phyloP scores from a whole-genome alignment of 2,888 invertebrate species.

The Rhagophthalmus giganteus region DNA sequence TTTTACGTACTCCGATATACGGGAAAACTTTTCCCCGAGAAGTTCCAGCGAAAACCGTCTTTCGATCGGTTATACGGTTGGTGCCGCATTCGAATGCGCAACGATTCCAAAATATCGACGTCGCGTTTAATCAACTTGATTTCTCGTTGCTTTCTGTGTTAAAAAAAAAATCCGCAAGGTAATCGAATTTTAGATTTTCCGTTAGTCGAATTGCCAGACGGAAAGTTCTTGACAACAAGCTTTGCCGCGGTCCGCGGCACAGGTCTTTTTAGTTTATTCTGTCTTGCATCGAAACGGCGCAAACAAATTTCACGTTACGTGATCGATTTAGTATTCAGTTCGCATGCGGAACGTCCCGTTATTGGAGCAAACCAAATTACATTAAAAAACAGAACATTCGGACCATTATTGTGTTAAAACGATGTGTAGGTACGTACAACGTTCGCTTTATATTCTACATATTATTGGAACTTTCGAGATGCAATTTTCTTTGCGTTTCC shows the following conservation, averaged over 20 bases:
- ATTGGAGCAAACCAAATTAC: constrained; percentile 40
- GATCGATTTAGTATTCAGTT: constrained; percentile 37
- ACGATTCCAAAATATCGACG: too few relatives aligned
- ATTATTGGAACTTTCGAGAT: constrained; percentile 25
- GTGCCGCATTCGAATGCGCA: too few relatives aligned
- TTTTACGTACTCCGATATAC: background rate
- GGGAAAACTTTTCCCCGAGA: too few relatives aligned
- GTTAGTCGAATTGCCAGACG: too few relatives aligned
- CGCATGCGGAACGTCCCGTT: constrained; percentile 36
- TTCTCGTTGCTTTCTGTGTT: too few relatives aligned
- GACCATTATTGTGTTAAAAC: constrained; percentile 41
- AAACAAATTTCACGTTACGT: constrained; percentile 40
- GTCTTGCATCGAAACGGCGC: constrained; percentile 34
- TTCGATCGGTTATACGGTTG: too few relatives aligned
- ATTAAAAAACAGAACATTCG: constrained; percentile 42
- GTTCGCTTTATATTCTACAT: constrained; percentile 36
- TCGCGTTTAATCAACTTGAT: too few relatives aligned
- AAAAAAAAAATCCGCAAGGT: too few relatives aligned
- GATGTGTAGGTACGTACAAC: constrained; percentile 36
- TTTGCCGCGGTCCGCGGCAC: background rate
- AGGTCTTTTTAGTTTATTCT: constrained; percentile 13
- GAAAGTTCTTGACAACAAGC: background rate
- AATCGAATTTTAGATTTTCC: too few relatives aligned
- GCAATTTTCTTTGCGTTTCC: constrained; percentile 28
- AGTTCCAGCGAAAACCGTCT: too few relatives aligned